Base-by-base conservation (phyloP, 2,888 invertebrate genomes). In the Mactromeris polynyma region DNA sequence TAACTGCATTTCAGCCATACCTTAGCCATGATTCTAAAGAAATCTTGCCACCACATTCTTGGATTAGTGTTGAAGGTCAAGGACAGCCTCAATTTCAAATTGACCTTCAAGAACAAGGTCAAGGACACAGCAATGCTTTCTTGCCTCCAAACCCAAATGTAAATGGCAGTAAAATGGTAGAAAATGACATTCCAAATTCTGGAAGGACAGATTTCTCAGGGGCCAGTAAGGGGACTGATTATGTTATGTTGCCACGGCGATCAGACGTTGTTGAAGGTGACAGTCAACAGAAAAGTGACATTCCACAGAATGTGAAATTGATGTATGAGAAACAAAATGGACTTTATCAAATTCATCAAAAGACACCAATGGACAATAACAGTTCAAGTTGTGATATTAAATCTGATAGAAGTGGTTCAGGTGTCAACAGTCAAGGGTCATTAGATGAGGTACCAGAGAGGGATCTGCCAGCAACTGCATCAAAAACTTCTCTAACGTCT, bases 1-100 rank as follows among this genome's bases (percentile, higher is more conserved):
- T 92, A 58, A 93, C 92, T 11, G 92, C 93, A 36, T 94, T 93
- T 83, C 92, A 93, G 81, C 92, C 92, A 4, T 94, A 92, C 79
- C 87, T 93, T 11, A 89, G 91, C 33, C 83, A 93, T 64, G 93
- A 93, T 46, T 93, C 93, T 3, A 79, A 84, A 69, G 93, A 91
- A 36, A 90, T 91, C 87, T 81, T 91, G 17, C 93, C 92, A 21
- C 88, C 91, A 4, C 83, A 69, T 17, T 81, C 87, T 78, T 86
- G 85, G 91, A 9, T 80, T 36, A 46, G 82, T n/a, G 26, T 14
- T 2, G 77, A 51, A 33, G 21, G 21, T 33, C 84, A 84, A 38
- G 31, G n/a, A n/a, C 78, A 84, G 36, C 51, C 51, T 38, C n/a
- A 78, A 19, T 33, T n/a, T n/a, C 78, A 78, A 40, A 54, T 31